A percentile compares a stretch with the other conserved stretches of the same genome.
Conservation (phyloP, 1,140 invertebrate species). For the Lordiphosa collinella region DNA sequence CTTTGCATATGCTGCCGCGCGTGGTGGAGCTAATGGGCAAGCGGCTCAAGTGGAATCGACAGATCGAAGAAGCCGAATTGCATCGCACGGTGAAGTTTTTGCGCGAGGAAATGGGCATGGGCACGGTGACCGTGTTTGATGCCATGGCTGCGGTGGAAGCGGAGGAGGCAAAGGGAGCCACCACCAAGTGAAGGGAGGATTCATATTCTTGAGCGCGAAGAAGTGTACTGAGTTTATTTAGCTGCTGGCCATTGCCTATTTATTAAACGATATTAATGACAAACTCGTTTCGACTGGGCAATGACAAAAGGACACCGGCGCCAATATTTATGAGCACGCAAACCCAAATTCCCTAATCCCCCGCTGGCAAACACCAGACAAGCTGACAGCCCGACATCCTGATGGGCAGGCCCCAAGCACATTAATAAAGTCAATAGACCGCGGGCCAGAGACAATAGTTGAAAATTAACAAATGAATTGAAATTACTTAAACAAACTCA, state of each 20-base stretch:
- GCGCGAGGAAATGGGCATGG: conserved; percentile 21
- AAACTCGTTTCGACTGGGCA: conserved; percentile 14
- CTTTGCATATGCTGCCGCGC: conserved; percentile 12
- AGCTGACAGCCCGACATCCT: conserved; percentile 30
- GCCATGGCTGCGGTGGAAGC: not conserved
- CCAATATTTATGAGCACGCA: conserved; percentile 41
- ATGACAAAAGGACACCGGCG: conserved; percentile 49
- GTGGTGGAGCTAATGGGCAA: conserved; percentile 15
- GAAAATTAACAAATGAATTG: conserved; percentile 76
- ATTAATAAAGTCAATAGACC: conserved; percentile 68
- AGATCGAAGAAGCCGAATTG: not conserved
- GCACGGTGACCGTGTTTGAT: conserved; percentile 8
- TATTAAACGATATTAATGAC: conserved; percentile 35
- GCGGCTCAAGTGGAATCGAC: not conserved
- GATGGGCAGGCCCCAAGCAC: conserved; percentile 23
- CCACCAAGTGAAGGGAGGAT: not conserved
- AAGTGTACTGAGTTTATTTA: conserved; percentile 12
- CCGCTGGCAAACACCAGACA: conserved; percentile 16
- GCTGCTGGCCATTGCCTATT: not conserved
- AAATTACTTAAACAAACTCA: conserved; percentile 78
- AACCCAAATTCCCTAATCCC: conserved; percentile 25
- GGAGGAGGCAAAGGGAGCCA: not conserved
- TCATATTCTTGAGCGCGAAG: no score
- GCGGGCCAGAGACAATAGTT: conserved; percentile 57
- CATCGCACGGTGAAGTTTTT: not conserved